These are phyloP conservation scores for Ceratina calcarata DNA, from an alignment of 1,140 invertebrate species.

Conservation along the genomic window DNA sequence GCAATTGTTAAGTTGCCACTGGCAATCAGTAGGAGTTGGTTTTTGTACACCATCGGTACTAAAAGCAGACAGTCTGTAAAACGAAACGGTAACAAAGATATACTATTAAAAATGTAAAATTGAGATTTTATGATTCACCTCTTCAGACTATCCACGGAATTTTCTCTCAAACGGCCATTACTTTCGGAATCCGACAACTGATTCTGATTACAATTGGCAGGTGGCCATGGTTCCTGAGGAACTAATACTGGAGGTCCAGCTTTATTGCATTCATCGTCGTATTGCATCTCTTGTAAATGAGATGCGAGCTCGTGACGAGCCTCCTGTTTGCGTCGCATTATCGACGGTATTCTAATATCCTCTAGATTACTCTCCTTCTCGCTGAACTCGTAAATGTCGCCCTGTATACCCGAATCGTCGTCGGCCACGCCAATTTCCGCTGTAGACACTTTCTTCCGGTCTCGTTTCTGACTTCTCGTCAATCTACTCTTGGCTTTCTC, in stretches of 20 bases:
- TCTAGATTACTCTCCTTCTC: constrained; percentile 78
- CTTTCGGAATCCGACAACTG: constrained; percentile 45
- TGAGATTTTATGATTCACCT: constrained; percentile 43
- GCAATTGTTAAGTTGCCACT: constrained; percentile 68
- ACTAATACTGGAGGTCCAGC: constrained; percentile 60
- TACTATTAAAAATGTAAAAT: too few relatives aligned
- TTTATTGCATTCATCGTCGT: constrained; percentile 66
- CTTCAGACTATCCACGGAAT: constrained; percentile 57
- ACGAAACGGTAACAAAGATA: too few relatives aligned
- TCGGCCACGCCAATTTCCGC: constrained; percentile 72
- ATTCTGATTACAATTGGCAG: constrained; percentile 46
- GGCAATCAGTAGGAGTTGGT: constrained; percentile 54
- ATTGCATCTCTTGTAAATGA: constrained; percentile 64
- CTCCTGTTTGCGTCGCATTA: constrained; percentile 66
- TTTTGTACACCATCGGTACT: constrained; percentile 60
- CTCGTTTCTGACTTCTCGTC: constrained; percentile 74
- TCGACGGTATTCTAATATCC: constrained; percentile 71
- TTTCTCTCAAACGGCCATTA: constrained; percentile 54
- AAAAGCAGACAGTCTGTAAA: constrained; percentile 64
- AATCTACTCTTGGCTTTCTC: constrained; percentile 69
- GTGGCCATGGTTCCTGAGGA: constrained; percentile 68
- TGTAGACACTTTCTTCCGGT: constrained; percentile 63
- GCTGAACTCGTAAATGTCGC: constrained; percentile 79
- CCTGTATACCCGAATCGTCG: constrained; percentile 79
- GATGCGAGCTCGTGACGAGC: constrained; percentile 53